These are phyloP conservation scores for Stomorhina lunata DNA, from an alignment of 2,888 invertebrate species.

Conservation along the genomic window DNA sequence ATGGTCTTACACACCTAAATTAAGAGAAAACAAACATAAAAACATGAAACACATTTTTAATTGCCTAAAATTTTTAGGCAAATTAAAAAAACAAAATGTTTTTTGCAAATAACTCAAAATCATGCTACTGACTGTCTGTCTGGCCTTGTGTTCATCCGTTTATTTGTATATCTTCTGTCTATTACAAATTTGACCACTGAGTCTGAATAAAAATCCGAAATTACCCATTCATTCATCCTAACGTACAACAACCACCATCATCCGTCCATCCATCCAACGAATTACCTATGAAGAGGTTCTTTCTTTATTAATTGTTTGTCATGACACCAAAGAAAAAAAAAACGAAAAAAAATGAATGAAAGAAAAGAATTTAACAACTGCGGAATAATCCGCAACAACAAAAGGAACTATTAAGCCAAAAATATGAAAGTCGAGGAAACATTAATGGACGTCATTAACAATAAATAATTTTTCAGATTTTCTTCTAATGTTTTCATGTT, in stretches of 20 bases:
- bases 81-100: constrained; percentile 15
- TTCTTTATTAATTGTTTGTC: constrained; percentile 57
- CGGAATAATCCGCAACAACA: constrained; percentile 17
- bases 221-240: constrained; percentile 16
- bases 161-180: neutral
- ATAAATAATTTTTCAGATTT: too few species aligned
- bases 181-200: neutral
- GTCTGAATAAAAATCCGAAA: constrained; percentile 1
- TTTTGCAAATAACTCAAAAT: constrained; percentile 12
- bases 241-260: neutral
- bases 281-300: neutral
- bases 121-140: neutral
- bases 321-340: constrained; percentile 15
- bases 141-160: neutral
- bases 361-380: too few species aligned
- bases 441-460: constrained; percentile 55
- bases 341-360: neutral
- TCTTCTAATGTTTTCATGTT: constrained; percentile 45
- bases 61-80: constrained; percentile 19
- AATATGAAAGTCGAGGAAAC: constrained; percentile 57
- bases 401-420: constrained; percentile 11
- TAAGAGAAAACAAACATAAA: neutral
- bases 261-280: constrained; percentile 1
- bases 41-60: constrained; percentile 23
- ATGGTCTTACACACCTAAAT: neutral